Evolutionary conservation across 2,888 invertebrate species (phyloP).

Genomic region (Netelia inedita): DNA sequence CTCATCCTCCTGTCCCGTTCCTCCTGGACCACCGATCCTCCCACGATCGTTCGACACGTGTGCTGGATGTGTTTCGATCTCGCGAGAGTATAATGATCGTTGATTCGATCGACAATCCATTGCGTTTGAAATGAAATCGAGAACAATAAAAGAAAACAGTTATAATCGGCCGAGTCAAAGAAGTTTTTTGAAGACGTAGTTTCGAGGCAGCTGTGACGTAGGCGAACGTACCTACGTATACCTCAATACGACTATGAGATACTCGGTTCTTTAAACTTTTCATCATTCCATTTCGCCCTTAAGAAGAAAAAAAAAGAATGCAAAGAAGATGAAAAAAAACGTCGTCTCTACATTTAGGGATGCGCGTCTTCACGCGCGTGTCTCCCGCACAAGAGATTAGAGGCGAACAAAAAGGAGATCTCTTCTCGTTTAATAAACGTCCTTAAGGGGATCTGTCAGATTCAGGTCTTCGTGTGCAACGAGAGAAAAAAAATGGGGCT

Average conservation of each 20-base stretch:
- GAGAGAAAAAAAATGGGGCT: conserved; percentile 27
- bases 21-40: too few relatives aligned
- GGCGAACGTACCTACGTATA: not conserved
- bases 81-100: too few relatives aligned
- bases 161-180: not conserved
- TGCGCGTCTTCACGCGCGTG: conserved; percentile 28
- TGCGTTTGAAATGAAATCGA: too few relatives aligned
- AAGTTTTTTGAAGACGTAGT: not conserved
- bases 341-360: not conserved
- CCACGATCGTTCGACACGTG: too few relatives aligned
- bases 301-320: too few relatives aligned
- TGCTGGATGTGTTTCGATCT: too few relatives aligned
- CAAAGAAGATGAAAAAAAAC: conserved; percentile 23
- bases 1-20: too few relatives aligned
- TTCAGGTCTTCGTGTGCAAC: conserved; percentile 62
- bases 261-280: not conserved
- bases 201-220: not conserved
- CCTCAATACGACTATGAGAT: not conserved
- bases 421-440: conserved; percentile 63
- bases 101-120: too few relatives aligned
- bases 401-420: conserved; percentile 30
- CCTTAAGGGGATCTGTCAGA: conserved; percentile 62
- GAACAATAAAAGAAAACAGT: too few relatives aligned
- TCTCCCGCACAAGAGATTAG: conserved; percentile 37
- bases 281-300: conserved; percentile 4